phyloP scores from a whole-genome alignment of 2,113 vertebrate genomes.

The Mandrillus leucophaeus region DNA sequence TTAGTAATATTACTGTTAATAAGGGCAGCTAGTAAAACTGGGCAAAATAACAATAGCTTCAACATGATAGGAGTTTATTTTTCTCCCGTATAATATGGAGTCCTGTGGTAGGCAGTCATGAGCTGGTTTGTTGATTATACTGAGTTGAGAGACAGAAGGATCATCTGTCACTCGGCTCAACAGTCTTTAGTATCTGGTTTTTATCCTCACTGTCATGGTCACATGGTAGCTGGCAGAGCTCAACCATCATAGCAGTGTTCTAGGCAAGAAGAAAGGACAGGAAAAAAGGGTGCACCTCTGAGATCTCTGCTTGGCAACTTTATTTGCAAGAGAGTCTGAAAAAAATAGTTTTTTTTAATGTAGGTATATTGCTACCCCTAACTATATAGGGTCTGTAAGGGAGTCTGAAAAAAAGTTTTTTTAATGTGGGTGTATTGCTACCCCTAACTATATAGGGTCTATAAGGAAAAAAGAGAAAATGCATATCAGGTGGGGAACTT shows the following conservation, averaged over 20 bases:
- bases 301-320: background rate
- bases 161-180: background rate
- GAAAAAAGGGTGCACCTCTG: background rate
- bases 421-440: background rate
- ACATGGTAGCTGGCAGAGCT: background rate
- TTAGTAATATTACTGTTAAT: background rate
- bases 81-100: background rate
- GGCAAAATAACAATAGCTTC: background rate
- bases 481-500: background rate
- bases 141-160: too few species aligned
- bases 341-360: background rate
- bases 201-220: background rate
- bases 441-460: background rate
- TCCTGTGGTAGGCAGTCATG: background rate
- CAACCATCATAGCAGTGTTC: background rate
- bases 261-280: background rate
- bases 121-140: background rate
- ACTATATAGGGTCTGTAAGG: background rate
- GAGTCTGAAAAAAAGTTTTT: background rate
- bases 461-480: background rate
- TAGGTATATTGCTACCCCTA: background rate
- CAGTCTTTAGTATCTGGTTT: background rate
- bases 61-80: background rate
- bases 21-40: background rate
- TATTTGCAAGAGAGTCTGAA: background rate